Percentiles rank a stretch among this genome's conserved stretches.
Conservation (phyloP, 2,113 vertebrate species). For the Euleptes europaea region DNA sequence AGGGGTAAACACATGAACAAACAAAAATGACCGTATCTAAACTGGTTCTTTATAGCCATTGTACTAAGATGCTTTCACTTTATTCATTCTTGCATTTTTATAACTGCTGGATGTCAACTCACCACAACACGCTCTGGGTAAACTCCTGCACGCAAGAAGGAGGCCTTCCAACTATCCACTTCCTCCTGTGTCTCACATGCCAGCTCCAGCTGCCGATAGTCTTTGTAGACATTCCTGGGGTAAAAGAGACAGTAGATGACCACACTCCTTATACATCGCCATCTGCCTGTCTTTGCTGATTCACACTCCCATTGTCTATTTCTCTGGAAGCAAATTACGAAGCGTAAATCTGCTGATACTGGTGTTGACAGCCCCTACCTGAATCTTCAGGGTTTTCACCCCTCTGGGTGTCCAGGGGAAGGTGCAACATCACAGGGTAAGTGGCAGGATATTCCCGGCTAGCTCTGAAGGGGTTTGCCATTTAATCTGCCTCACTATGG, state of each 20-base stretch:
- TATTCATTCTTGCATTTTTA: neutral
- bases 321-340: too few species aligned
- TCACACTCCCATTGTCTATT: too few species aligned
- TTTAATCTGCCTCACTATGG: too few species aligned
- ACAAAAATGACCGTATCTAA: neutral
- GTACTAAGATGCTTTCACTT: neutral
- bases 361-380: too few species aligned
- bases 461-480: too few species aligned
- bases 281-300: neutral
- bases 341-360: too few species aligned
- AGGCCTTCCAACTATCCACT: slow-evolving; percentile 97
- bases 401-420: too few species aligned
- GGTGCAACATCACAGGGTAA: too few species aligned
- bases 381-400: too few species aligned
- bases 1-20: too few species aligned
- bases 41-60: neutral
- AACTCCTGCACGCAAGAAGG: slow-evolving; percentile 95
- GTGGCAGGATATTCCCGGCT: too few species aligned
- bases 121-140: slow-evolving; percentile 95
- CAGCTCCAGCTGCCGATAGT: slow-evolving; percentile 97
- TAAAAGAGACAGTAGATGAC: neutral
- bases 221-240: slow-evolving; percentile 96
- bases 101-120: slow-evolving; percentile 29
- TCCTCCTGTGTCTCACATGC: slow-evolving; percentile 99
- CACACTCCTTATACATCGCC: neutral